These are phyloP conservation scores for Parapsyche elsis DNA, from an alignment of 1,140 invertebrate species.

Conservation along the genomic window DNA sequence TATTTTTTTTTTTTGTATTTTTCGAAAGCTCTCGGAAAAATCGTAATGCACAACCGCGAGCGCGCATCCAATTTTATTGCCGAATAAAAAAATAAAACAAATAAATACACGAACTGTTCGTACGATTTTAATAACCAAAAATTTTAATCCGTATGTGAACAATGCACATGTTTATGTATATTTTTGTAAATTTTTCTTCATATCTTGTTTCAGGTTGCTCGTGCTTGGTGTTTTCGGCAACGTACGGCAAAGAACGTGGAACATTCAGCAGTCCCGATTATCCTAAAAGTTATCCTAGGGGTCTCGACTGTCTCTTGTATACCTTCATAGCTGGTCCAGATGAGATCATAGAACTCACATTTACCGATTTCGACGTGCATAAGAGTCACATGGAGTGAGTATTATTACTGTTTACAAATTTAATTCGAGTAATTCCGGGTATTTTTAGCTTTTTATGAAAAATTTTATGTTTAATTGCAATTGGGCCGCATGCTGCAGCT, in stretches of 20 bases:
- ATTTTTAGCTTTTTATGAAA: too few relatives aligned
- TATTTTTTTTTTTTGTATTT: neutral
- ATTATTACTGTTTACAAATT: too few relatives aligned
- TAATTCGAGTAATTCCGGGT: too few relatives aligned
- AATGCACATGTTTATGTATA: neutral
- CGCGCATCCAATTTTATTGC: neutral
- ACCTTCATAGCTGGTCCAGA: conserved; percentile 81
- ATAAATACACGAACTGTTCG: too few relatives aligned
- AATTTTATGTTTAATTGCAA: too few relatives aligned
- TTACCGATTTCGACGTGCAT: conserved; percentile 77
- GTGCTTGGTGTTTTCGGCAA: conserved; percentile 83
- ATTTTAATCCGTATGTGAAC: neutral
- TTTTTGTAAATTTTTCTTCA: neutral
- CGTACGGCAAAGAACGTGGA: conserved; percentile 81
- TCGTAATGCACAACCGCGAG: neutral
- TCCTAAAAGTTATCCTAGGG: conserved; percentile 78
- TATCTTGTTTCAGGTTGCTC: conserved; percentile 78
- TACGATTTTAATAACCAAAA: neutral
- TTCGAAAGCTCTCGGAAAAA: neutral
- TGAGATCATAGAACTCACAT: conserved; percentile 84
- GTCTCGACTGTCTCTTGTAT: conserved; percentile 86
- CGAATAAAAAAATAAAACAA: too few relatives aligned
- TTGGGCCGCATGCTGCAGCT: too few relatives aligned
- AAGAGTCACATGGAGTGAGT: conserved; percentile 47
- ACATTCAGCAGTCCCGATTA: conserved; percentile 86